Base-by-base conservation (phyloP, 2,113 vertebrate genomes). In the Elephantulus edwardii region DNA sequence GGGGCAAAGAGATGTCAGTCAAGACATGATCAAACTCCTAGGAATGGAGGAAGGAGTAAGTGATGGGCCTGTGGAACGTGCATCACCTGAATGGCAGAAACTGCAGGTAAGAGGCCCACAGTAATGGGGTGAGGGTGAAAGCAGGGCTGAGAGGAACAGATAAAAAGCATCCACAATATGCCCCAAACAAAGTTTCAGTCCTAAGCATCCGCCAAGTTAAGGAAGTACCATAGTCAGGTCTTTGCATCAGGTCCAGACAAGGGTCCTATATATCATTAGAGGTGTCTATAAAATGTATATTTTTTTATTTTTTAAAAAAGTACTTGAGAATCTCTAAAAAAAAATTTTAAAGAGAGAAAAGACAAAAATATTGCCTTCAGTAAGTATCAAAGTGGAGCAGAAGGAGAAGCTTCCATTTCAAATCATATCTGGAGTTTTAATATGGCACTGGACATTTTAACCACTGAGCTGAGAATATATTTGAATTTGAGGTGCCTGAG, bases 161-260 rank as follows among this genome's bases (percentile, higher is more conserved):
- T 66, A 71, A 30, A 88, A 90, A 88, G 58, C 28, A 70, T 50
- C 48, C 48, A 83, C 28, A 30, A 66, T 35, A 40, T 85, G 56
- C 35, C 62, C 62, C 33, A 5, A 64, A 64, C n/a, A 38, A 68
- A 68, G 16, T n/a, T 11, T 80, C 81, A 70, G 44, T 54, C 84
- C 68, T 48, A 78, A 91, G 58, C 4, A 62, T 24, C 78, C 81
- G 68, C 77, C 90, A 92, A 91, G 62, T 54, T n/a, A 44, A 24
- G 68, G 60, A 54, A 77, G 48, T 56, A 74, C 20, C 72, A 10
- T 40, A 1, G 44, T 74, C 71, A 77, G 87, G 68, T 56, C 68
- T 84, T 26, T 44, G 56, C 0, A 11, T 33, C 88, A 89, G 56
- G 38, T 62, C 28, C 42, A 42, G 40, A 81, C 48, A 78, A 91